phyloP scores from a whole-genome alignment of 2,888 invertebrate species.

The Hyppa rectilinea region DNA sequence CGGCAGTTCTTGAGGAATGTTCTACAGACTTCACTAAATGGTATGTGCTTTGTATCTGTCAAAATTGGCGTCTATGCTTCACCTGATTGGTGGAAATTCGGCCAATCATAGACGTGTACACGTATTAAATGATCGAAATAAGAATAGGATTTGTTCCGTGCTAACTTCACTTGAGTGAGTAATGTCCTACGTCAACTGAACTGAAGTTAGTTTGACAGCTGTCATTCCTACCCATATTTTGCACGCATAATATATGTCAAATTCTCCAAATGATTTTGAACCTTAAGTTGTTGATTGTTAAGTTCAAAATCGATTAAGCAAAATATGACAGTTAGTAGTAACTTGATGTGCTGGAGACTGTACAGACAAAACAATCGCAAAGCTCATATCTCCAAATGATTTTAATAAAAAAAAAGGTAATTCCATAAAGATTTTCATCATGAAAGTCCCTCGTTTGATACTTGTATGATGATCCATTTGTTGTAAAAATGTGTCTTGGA shows the following conservation, averaged over 20 bases:
- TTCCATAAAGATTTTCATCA: slow-evolving; percentile 16
- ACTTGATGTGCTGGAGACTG: too few relatives aligned
- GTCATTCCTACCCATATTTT: not conserved
- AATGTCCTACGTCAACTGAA: not conserved
- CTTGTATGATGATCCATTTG: slow-evolving; percentile 18
- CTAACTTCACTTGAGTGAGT: not conserved
- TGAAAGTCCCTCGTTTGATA: slow-evolving; percentile 27
- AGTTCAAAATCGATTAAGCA: too few relatives aligned
- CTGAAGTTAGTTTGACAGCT: slow-evolving; percentile 30
- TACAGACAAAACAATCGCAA: not conserved
- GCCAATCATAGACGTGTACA: not conserved
- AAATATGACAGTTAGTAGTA: too few relatives aligned
- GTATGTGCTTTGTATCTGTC: slow-evolving; percentile 6
- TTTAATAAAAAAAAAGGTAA: slow-evolving; percentile 15
- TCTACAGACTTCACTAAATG: slow-evolving; percentile 13
- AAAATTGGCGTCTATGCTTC: not conserved
- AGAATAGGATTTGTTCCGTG: not conserved
- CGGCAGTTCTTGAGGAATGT: slow-evolving; percentile 36
- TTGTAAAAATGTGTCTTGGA: slow-evolving; percentile 50
- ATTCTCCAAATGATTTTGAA: too few relatives aligned
- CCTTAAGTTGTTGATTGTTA: too few relatives aligned
- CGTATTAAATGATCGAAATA: not conserved
- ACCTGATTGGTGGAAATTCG: not conserved
- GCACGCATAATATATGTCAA: too few relatives aligned
- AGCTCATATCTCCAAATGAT: slow-evolving; percentile 15